phyloP scores from a whole-genome alignment of 2,797 vertebrate genomes.

The Ctenosaura bakeri region DNA sequence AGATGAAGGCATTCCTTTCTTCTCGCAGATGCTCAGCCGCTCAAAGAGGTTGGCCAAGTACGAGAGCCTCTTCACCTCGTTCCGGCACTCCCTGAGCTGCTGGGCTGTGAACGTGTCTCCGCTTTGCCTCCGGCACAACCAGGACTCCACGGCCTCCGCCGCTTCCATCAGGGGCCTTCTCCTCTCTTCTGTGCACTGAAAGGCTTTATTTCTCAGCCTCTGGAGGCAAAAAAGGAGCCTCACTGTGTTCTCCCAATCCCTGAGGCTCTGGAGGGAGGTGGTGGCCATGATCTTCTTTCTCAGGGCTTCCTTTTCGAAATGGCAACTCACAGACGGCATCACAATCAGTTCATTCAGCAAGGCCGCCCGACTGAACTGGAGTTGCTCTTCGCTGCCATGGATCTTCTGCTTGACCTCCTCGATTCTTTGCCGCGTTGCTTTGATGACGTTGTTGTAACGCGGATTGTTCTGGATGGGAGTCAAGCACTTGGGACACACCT shows the following conservation, averaged over 20 bases:
- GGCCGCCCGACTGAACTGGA: neutral
- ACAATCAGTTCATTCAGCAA: neutral
- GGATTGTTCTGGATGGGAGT: conserved; percentile 4
- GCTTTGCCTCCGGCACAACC: neutral
- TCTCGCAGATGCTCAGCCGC: neutral
- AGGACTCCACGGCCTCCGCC: neutral
- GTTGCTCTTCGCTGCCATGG: neutral
- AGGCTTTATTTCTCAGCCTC: neutral
- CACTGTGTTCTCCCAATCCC: neutral
- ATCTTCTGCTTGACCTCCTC: neutral
- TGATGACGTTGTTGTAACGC: conserved; percentile 14
- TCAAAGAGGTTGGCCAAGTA: conserved; percentile 12
- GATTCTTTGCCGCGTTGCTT: neutral
- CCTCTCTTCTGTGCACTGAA: neutral
- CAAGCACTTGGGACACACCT: conserved; percentile 22
- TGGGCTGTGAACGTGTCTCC: neutral
- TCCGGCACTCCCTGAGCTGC: neutral
- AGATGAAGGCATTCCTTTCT: rapidly evolving
- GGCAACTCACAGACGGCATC: rapidly evolving
- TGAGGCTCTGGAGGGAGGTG: neutral
- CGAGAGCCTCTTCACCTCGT: conserved; percentile 8
- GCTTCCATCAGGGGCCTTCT: neutral
- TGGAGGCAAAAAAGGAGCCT: neutral
- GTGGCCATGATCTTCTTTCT: neutral
- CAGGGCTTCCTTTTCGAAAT: neutral